Percentiles rank a stretch among this genome's conserved stretches.
Conservation (phyloP, 2,113 vertebrate genomes). For the Theropithecus gelada region DNA sequence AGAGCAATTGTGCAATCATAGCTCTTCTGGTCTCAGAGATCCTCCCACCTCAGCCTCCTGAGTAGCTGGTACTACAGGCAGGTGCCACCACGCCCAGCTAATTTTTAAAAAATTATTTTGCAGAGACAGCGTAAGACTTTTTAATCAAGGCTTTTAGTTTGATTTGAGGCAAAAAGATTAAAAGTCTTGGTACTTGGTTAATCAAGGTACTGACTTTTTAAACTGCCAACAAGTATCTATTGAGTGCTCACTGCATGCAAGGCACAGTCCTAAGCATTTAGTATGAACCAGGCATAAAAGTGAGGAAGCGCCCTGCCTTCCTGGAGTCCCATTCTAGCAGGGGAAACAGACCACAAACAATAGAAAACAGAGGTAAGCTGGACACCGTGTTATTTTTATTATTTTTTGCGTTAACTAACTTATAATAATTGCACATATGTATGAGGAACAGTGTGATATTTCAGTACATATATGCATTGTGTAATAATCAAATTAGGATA, state of each 20-base stretch:
- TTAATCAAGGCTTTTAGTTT: not conserved
- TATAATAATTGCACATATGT: not conserved
- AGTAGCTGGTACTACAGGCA: too few species aligned
- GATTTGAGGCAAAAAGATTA: not conserved
- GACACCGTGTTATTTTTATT: not conserved
- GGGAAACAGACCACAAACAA: not conserved
- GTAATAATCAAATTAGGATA: not conserved
- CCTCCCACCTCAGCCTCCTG: too few species aligned
- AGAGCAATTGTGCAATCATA: too few species aligned
- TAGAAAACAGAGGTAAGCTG: not conserved
- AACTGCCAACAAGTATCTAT: not conserved
- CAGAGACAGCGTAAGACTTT: too few species aligned
- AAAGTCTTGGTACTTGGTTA: not conserved
- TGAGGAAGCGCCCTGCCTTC: not conserved
- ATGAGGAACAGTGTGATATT: not conserved
- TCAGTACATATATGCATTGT: not conserved
- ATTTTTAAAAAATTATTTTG: too few species aligned
- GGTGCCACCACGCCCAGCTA: too few species aligned
- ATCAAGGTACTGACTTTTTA: not conserved
- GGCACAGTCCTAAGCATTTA: not conserved
- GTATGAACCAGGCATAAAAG: not conserved
- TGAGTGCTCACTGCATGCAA: not conserved
- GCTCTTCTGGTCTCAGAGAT: too few species aligned
- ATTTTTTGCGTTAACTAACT: not conserved
- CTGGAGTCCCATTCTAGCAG: not conserved